Base-by-base conservation (phyloP, 2,797 vertebrate species). In the Pangasius sanitwongsei region DNA sequence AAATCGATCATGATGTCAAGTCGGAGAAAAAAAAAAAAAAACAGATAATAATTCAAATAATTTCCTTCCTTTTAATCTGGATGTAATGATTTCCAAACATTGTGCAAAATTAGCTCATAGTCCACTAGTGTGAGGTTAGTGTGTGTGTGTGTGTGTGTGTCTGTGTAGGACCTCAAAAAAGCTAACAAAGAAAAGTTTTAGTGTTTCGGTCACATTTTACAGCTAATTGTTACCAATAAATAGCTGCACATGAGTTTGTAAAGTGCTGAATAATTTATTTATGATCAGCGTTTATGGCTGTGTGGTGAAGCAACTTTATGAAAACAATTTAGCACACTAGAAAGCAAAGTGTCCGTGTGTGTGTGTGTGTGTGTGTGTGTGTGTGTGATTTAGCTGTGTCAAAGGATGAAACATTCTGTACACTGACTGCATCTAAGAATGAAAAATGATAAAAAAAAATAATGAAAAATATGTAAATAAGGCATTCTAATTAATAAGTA, bases 211-310 rank as follows among this genome's bases (percentile, higher is more conserved):
- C 77, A 81, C 53, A 59, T 34, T 80, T 81, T 57, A 57, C 18
- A 37, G 16, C 16, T 57, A 81, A 81, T 81, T 81, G 31, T 23
- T 41, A 57, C 20, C 41, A 28, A 25, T 74, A 74, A 25, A 25
- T 41, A 23, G 6, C 67, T 16, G 67, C 74, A 50, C 13, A 8
- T 6, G 2, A 80, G 67, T 55, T 41, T 59, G 18, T 61, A 57
- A 86, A 48, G 70, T 61, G 31, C 4, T 86, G 70, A 86, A 61
- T 75, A 75, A 86, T 86, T 86, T 6, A 77, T 77, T 86, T 31
- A 77, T 48, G 57, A 59, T 57, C 31, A 23, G 23, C 9, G 18
- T 3, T 77, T 78, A 31, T 9, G 18, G 57, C 13, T 23, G 34
- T n/a, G 57, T 31, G 31, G 65, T 53, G 65, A 23, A 85, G 65